phyloP scores from a whole-genome alignment of 2,113 vertebrate genomes.

The Seriola quinqueradiata region DNA sequence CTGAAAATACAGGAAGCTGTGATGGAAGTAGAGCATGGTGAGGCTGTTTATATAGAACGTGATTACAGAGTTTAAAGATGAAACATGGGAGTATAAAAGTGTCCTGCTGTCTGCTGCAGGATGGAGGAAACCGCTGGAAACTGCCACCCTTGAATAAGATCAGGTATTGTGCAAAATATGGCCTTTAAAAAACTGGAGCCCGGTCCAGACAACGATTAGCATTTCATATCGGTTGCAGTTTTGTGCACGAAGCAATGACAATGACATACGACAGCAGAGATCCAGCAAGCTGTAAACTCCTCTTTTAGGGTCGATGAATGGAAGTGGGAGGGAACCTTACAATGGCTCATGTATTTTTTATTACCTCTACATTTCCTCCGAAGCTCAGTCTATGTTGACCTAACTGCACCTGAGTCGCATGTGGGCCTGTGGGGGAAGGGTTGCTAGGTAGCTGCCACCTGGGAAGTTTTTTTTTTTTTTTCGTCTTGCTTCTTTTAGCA shows the following conservation, averaged over 20 bases:
- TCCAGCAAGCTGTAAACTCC: neutral
- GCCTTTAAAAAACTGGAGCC: slow-evolving; percentile 18
- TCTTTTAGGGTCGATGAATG: neutral
- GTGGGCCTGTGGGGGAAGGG: slow-evolving; percentile 7
- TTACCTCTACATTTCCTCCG: slow-evolving; percentile 36
- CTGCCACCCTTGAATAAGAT: slow-evolving; percentile 42
- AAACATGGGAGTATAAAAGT: slow-evolving; percentile 31
- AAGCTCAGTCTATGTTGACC: slow-evolving; percentile 33
- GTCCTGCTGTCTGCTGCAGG: neutral
- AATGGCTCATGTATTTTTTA: slow-evolving; percentile 68
- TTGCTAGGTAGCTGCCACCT: slow-evolving; percentile 51
- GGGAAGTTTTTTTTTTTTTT: neutral
- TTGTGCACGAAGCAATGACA: neutral
- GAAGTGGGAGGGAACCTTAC: neutral
- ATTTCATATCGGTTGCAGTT: neutral
- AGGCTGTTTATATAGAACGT: neutral
- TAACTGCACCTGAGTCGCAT: slow-evolving; percentile 39
- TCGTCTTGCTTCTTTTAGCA: neutral
- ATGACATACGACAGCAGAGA: neutral
- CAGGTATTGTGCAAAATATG: slow-evolving; percentile 41
- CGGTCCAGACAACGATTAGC: neutral
- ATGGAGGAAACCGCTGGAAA: slow-evolving; percentile 23
- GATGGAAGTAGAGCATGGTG: neutral
- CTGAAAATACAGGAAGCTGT: slow-evolving; percentile 26
- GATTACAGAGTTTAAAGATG: slow-evolving; percentile 34